phyloP scores from a whole-genome alignment of 1,140 invertebrate species.

The Temnothorax curvispinosus region DNA sequence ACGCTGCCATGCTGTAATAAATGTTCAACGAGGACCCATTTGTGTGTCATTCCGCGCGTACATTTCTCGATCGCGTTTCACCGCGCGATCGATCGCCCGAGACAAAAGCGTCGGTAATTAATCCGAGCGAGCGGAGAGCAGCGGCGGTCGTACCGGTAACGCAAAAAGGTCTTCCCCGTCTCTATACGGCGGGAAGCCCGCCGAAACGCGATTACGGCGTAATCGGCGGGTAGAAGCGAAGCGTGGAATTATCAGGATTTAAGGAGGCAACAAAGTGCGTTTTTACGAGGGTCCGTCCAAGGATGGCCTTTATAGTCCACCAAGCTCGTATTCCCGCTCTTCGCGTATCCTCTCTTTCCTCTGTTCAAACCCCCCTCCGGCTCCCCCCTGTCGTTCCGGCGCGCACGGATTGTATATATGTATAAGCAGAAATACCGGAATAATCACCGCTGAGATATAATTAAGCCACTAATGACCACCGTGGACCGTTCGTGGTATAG shows the following conservation, averaged over 20 bases:
- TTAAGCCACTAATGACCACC: constrained; percentile 82
- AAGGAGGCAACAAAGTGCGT: constrained; percentile 78
- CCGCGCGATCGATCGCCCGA: constrained; percentile 46
- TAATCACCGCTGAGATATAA: constrained; percentile 80
- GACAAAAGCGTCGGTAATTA: constrained; percentile 71
- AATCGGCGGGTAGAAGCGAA: constrained; percentile 74
- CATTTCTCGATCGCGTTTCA: not conserved
- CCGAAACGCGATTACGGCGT: constrained; percentile 75
- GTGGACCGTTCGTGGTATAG: constrained; percentile 26
- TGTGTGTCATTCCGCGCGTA: not conserved
- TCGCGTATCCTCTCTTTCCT: not conserved
- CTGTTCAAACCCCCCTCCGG: not conserved
- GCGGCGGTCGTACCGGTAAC: constrained; percentile 61
- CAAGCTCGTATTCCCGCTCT: constrained; percentile 69
- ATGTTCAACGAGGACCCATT: not conserved
- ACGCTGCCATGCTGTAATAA: not conserved
- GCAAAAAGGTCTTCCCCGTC: constrained; percentile 66
- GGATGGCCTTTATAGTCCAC: constrained; percentile 76
- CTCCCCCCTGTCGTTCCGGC: not conserved
- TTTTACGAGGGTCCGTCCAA: constrained; percentile 77
- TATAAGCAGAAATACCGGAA: constrained; percentile 74
- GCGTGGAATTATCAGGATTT: constrained; percentile 78
- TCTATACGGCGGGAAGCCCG: constrained; percentile 63
- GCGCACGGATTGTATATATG: not conserved
- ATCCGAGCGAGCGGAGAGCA: constrained; percentile 48